Conservation (phyloP, 2,113 vertebrate genomes). For the Petrocephalus zakoni region DNA sequence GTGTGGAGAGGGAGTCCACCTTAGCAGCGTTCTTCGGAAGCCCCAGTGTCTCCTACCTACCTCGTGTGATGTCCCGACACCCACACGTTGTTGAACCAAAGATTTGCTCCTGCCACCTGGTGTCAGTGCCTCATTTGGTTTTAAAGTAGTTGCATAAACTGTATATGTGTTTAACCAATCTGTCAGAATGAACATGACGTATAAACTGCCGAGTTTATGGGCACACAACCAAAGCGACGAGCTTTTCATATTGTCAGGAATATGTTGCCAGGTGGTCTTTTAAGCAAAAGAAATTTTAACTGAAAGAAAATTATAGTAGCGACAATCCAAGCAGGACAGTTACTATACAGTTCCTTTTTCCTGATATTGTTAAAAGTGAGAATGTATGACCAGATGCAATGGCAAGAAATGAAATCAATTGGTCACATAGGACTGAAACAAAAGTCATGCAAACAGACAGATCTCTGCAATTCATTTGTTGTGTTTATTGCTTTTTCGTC, state of each 20-base stretch:
- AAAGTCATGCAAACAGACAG: neutral
- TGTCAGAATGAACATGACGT: neutral
- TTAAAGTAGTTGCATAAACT: conserved; percentile 1
- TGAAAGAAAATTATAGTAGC: conserved; percentile 51
- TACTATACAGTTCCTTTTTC: conserved; percentile 7
- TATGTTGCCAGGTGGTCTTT: conserved; percentile 20
- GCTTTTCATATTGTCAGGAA: conserved; percentile 38
- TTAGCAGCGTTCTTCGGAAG: neutral
- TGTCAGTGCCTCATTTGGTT: conserved; percentile 46
- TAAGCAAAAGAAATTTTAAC: conserved; percentile 53
- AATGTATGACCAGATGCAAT: conserved; percentile 11
- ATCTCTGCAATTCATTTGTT: neutral
- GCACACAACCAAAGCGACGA: neutral
- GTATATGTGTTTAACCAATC: neutral
- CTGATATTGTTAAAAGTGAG: neutral
- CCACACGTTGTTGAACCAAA: conserved; percentile 71
- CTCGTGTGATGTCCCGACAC: conserved; percentile 65
- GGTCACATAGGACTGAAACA: neutral
- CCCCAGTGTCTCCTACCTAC: conserved; percentile 47
- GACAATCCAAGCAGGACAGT: conserved; percentile 68
- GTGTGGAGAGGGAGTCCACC: neutral
- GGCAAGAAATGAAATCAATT: neutral
- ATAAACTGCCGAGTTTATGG: neutral
- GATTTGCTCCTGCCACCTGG: conserved; percentile 69
- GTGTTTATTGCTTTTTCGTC: neutral